Conservation (phyloP, 2,113 vertebrate species). For the Alosa alosa region DNA sequence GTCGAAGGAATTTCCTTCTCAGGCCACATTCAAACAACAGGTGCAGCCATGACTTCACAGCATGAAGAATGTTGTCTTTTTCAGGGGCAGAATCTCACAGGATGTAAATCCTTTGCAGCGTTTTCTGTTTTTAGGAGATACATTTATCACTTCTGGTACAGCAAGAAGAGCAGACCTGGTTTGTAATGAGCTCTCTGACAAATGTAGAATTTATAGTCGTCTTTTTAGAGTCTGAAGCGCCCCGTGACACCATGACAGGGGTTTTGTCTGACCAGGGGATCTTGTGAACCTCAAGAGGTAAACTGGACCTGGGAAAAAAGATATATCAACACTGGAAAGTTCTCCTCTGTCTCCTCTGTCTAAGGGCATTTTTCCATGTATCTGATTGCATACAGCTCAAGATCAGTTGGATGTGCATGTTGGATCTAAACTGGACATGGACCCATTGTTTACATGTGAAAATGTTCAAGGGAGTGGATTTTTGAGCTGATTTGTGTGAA, state of each 20-base stretch:
- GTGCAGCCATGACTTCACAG: slow-evolving; percentile 24
- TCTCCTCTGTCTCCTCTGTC: background rate
- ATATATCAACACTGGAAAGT: background rate
- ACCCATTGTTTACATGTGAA: background rate
- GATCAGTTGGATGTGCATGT: background rate
- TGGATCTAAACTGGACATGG: background rate
- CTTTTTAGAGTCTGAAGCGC: background rate
- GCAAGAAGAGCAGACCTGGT: background rate
- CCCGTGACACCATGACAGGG: background rate
- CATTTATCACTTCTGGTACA: slow-evolving; percentile 6
- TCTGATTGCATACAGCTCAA: background rate
- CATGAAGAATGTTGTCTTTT: slow-evolving; percentile 2
- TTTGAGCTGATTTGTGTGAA: background rate
- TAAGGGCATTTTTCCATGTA: background rate
- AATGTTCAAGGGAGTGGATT: background rate
- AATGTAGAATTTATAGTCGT: background rate
- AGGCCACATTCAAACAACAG: slow-evolving; percentile 18
- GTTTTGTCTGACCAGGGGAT: slow-evolving; percentile 20
- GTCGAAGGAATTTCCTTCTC: background rate
- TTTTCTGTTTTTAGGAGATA: background rate
- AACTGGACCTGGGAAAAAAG: background rate
- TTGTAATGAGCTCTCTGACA: slow-evolving; percentile 4
- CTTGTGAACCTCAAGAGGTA: background rate
- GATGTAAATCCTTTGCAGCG: background rate
- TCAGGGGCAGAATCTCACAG: background rate